These are phyloP conservation scores for Dichetophora obliterata DNA, from an alignment of 2,888 invertebrate genomes.

Conservation along the genomic window DNA sequence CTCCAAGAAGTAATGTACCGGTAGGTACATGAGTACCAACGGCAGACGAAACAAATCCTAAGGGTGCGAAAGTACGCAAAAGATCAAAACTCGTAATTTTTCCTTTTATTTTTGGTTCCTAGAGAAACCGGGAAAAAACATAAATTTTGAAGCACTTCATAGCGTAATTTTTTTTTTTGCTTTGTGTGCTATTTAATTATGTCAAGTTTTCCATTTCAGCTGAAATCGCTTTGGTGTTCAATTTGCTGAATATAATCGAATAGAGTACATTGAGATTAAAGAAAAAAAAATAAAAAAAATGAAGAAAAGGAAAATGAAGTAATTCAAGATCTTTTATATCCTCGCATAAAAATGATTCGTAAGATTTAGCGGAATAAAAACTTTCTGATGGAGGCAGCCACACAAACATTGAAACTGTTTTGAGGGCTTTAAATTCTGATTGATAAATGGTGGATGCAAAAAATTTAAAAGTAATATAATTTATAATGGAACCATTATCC, in stretches of 20 bases:
- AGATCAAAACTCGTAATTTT: not conserved
- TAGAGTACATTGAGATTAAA: slow-evolving; percentile 47
- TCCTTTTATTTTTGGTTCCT: too few species aligned
- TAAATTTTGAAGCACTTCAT: slow-evolving; percentile 20
- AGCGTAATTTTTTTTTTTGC: not conserved
- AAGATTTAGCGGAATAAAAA: too few species aligned
- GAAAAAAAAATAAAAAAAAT: slow-evolving; percentile 23
- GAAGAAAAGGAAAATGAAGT: not conserved
- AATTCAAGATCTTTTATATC: not conserved
- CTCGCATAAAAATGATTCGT: not conserved
- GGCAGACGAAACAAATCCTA: not conserved
- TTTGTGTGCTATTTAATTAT: slow-evolving; percentile 49
- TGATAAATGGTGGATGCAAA: too few species aligned
- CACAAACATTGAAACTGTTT: too few species aligned
- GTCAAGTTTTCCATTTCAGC: slow-evolving; percentile 51
- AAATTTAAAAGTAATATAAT: too few species aligned
- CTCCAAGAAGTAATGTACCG: slow-evolving; percentile 62
- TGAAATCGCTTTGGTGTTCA: slow-evolving; percentile 47
- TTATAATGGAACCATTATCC: too few species aligned
- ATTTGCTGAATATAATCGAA: slow-evolving; percentile 51
- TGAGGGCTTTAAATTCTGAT: too few species aligned
- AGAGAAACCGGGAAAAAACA: not conserved
- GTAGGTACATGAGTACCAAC: slow-evolving; percentile 34
- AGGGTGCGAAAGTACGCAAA: not conserved
- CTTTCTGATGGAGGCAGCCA: too few species aligned